Evolutionary conservation across 2,113 vertebrate species (phyloP).

Genomic region (Gymnogyps californianus): DNA sequence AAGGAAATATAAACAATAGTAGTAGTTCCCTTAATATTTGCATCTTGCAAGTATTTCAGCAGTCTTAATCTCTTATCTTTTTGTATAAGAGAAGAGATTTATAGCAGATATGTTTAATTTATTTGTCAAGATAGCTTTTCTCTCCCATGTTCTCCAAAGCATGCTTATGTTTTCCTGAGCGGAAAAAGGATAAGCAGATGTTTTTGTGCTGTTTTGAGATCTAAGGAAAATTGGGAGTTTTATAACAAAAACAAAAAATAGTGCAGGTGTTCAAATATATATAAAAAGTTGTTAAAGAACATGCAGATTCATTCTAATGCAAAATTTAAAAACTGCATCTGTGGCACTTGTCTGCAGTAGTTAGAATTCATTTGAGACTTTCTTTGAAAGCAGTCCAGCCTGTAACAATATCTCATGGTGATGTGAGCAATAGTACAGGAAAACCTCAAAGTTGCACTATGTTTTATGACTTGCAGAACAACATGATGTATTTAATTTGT

Average conservation of each 20-base stretch:
- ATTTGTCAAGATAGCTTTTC: neutral
- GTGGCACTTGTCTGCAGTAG: neutral
- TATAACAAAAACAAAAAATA: neutral
- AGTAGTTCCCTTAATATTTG: neutral
- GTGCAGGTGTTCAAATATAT: neutral
- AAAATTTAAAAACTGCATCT: neutral
- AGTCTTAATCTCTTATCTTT: neutral
- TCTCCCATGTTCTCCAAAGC: neutral
- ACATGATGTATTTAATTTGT: conserved; percentile 45
- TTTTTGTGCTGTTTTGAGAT: neutral
- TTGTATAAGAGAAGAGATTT: neutral
- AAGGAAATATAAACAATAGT: neutral
- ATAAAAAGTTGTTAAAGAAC: neutral
- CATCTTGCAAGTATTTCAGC: neutral
- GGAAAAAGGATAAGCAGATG: neutral
- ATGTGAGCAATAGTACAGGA: conserved; percentile 30
- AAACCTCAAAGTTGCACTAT: neutral
- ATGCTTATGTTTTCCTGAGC: neutral
- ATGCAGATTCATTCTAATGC: neutral
- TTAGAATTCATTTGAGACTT: conserved; percentile 19
- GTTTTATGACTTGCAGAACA: conserved; percentile 35
- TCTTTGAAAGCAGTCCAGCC: neutral
- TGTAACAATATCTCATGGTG: conserved; percentile 43
- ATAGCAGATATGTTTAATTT: neutral
- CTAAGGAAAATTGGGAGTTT: neutral